Base-by-base conservation (phyloP, 2,113 vertebrate genomes). In the Vidua macroura region DNA sequence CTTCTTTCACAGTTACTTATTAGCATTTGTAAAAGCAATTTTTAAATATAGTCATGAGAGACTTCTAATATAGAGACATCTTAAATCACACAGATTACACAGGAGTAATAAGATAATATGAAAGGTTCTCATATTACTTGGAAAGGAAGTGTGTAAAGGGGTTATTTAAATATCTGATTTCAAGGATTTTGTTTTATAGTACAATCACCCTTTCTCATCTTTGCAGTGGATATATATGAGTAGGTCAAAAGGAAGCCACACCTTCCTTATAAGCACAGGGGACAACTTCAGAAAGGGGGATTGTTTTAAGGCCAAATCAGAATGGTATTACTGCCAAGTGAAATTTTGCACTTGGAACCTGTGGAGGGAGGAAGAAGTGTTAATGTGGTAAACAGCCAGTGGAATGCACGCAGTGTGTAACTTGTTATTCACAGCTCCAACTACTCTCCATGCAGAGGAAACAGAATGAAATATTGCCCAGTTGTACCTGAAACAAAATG, bases 361-460 rank as follows among this genome's bases (percentile, higher is more conserved):
- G 51, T 70, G 69, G 35, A 88, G 59, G 72, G 79, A 78, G 92
- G 64, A 73, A 94, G 68, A 44, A 83, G 69, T 86, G 83, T 86
- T 95, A 96, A 93, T 88, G 90, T 83, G 93, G 3, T 63, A 92
- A 92, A 81, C 73, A 91, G 75, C 48, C 88, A 92, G 82, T 44
- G 76, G 88, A 94, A 56, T 84, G 81, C 20, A 1, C 5, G 2
- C 49, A 25, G n/a, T 2, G 3, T 64, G 27, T n/a, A 53, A 66
- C n/a, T 62, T 62, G 58, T 52, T 13, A 1, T 70, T 93, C 64
- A 35, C 67, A 81, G 68, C 82, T 87, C 75, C 51, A 77, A 53
- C 72, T 83, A 46, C 43, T 44, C 41, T 89, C 51, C 9, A 1
- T 46, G 83, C 53, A 67, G 52, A 48, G 63, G 27, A 77, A 66